Conservation (phyloP, 2,113 vertebrate genomes). For the Rhadina sibilatrix region DNA sequence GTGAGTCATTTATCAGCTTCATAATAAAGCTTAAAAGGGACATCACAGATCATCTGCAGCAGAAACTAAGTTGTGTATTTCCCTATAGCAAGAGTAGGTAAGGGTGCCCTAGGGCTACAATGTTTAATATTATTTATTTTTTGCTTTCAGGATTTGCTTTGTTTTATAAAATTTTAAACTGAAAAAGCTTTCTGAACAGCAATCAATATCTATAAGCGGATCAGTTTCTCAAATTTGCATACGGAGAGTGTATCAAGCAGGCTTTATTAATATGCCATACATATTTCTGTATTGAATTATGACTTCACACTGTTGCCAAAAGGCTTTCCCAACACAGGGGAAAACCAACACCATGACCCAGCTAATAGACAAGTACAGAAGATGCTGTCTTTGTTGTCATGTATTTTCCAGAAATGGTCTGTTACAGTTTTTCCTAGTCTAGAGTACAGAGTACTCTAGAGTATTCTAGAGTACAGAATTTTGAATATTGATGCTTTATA, state of each 20-base stretch:
- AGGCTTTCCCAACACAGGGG: background rate
- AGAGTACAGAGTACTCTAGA: too few species aligned
- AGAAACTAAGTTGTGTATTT: background rate
- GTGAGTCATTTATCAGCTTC: slow-evolving; percentile 52
- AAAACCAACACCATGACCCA: background rate
- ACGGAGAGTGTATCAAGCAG: background rate
- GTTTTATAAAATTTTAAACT: background rate
- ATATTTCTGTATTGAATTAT: background rate
- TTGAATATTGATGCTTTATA: background rate
- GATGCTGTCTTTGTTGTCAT: background rate
- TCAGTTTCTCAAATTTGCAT: background rate
- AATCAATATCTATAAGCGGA: background rate
- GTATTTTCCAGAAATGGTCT: background rate
- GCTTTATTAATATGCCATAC: background rate
- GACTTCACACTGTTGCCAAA: background rate
- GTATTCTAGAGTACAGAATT: background rate
- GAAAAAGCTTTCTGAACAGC: background rate
- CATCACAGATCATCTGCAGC: slow-evolving; percentile 37
- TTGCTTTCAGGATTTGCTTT: background rate
- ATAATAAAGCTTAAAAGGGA: slow-evolving; percentile 26
- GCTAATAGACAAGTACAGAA: background rate
- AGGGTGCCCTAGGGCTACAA: background rate
- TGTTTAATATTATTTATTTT: background rate
- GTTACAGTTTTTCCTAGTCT: background rate
- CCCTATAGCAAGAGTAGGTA: background rate